These are phyloP conservation scores for Ectemnius lituratus DNA, from an alignment of 2,888 invertebrate genomes.

Conservation along the genomic window DNA sequence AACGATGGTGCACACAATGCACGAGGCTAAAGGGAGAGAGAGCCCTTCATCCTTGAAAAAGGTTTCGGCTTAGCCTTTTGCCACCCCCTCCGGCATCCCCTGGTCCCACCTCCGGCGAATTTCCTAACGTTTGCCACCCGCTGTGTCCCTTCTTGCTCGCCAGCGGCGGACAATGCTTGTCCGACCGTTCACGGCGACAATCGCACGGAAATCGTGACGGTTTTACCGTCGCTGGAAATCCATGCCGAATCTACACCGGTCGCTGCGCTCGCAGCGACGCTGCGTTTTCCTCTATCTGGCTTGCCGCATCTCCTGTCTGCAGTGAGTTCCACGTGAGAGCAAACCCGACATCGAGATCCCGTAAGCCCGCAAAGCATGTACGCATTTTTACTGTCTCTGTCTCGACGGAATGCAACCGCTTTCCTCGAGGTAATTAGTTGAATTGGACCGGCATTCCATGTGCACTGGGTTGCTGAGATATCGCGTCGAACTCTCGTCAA, in stretches of 20 bases:
- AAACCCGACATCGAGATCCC: neutral
- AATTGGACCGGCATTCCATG: neutral
- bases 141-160: slow-evolving; percentile 63
- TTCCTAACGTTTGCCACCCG: slow-evolving; percentile 69
- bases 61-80: slow-evolving; percentile 63
- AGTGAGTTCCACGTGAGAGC: neutral
- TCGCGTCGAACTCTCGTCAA: slow-evolving; percentile 18
- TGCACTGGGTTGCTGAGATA: neutral
- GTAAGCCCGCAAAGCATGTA: slow-evolving; percentile 15
- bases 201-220: slow-evolving; percentile 68
- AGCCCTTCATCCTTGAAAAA: slow-evolving; percentile 55
- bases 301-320: slow-evolving; percentile 40
- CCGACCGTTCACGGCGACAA: slow-evolving; percentile 64
- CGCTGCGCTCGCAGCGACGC: slow-evolving; percentile 53
- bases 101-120: slow-evolving; percentile 57
- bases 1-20: slow-evolving; percentile 34
- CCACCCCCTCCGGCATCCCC: slow-evolving; percentile 47
- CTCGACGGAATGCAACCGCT: neutral
- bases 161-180: slow-evolving; percentile 65
- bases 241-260: slow-evolving; percentile 65
- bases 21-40: slow-evolving; percentile 17
- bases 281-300: slow-evolving; percentile 44
- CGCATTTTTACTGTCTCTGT: neutral
- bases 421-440: neutral
- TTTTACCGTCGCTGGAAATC: slow-evolving; percentile 73